A percentile compares a stretch with the other conserved stretches of the same genome.
Evolutionary conservation across 35 echinoderm and acorn worm genomes (phyloP).

Genomic region (Lytechinus variegatus): DNA sequence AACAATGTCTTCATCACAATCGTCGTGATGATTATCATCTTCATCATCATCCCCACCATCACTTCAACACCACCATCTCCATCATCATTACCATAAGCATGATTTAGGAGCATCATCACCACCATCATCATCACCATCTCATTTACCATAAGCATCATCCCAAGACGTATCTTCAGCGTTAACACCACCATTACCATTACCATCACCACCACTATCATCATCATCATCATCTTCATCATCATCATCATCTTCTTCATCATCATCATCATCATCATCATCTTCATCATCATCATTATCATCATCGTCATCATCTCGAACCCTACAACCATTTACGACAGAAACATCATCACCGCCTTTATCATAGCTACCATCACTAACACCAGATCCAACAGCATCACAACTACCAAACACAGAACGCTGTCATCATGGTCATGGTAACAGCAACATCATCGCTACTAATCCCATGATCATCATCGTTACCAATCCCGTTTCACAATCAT

Average conservation of each 20-base stretch:
- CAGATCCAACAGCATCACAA: not conserved
- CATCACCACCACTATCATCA: too few relatives aligned
- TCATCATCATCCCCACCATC: not conserved
- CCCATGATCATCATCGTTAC: not conserved
- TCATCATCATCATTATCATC: constrained; percentile 30
- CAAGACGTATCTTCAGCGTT: too few relatives aligned
- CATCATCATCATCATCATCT: not conserved
- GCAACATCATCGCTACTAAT: not conserved
- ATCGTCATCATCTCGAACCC: not conserved
- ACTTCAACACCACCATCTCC: not conserved
- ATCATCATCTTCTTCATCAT: not conserved
- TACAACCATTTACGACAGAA: not conserved
- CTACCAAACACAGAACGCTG: not conserved
- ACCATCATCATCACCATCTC: too few relatives aligned
- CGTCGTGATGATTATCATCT: not conserved
- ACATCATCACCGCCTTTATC: not conserved
- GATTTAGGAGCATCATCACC: not conserved
- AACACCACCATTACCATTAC: too few relatives aligned
- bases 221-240: not conserved
- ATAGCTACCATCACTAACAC: not conserved
- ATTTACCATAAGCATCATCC: too few relatives aligned
- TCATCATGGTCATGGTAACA: too few relatives aligned
- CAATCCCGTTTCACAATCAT: not conserved
- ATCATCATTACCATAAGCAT: not conserved
- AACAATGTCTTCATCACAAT: not conserved